Percentiles rank a stretch among this genome's conserved stretches.
Evolutionary conservation across 2,888 invertebrate species (phyloP).

Genomic region (Slavum lentiscoides): DNA sequence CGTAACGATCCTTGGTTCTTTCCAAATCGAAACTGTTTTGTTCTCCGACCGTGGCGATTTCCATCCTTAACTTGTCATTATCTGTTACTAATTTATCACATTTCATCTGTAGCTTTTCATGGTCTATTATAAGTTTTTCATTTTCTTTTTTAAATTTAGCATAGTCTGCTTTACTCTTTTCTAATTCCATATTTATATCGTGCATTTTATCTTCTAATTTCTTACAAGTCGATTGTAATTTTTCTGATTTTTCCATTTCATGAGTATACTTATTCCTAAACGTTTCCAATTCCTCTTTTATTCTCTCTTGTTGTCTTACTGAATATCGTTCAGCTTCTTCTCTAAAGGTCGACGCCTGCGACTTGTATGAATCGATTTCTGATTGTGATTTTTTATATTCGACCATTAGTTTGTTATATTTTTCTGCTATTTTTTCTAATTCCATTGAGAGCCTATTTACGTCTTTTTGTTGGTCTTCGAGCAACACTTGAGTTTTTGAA

Average conservation of each 20-base stretch:
- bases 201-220: conserved; percentile 75
- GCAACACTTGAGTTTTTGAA: conserved; percentile 79
- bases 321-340: conserved; percentile 73
- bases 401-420: conserved; percentile 81
- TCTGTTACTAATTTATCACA: conserved; percentile 82
- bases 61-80: conserved; percentile 70
- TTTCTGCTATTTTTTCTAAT: conserved; percentile 87
- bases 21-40: conserved; percentile 70
- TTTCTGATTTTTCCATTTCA: conserved; percentile 75
- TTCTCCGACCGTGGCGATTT: conserved; percentile 64
- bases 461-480: conserved; percentile 89
- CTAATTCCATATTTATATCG: conserved; percentile 79
- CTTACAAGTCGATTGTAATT: conserved; percentile 74
- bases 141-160: conserved; percentile 75
- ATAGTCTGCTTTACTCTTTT: conserved; percentile 77
- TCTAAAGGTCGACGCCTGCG: conserved; percentile 72
- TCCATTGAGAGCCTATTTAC: conserved; percentile 82
- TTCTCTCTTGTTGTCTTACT: conserved; percentile 65
- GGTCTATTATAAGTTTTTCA: conserved; percentile 83
- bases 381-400: conserved; percentile 81
- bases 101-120: conserved; percentile 83
- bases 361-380: conserved; percentile 66
- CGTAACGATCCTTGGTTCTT: conserved; percentile 80
- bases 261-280: conserved; percentile 79
- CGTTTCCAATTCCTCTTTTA: conserved; percentile 75